These are phyloP conservation scores for Caenorhabditis sp. DNA, from an alignment of 2,888 invertebrate genomes.

Conservation along the genomic window DNA sequence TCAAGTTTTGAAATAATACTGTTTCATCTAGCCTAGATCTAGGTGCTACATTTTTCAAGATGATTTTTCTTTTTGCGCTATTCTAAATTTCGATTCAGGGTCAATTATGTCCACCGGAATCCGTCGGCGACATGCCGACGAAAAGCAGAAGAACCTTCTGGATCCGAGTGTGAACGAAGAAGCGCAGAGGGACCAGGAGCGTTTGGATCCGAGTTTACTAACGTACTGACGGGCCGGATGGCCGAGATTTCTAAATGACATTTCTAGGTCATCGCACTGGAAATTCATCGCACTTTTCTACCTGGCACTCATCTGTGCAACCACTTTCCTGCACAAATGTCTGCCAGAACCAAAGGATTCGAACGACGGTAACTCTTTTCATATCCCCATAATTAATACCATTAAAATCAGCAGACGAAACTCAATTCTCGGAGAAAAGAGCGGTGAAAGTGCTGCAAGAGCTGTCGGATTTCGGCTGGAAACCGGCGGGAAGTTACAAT, in stretches of 20 bases:
- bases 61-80: too few species aligned
- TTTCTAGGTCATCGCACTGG: constrained; percentile 54
- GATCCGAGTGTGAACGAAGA: constrained; percentile 16
- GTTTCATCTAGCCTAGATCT: too few species aligned
- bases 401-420: constrained; percentile 56
- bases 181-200: constrained; percentile 18
- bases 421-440: constrained; percentile 68
- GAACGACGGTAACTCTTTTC: constrained; percentile 52
- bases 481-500: constrained; percentile 68
- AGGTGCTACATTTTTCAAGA: too few species aligned
- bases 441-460: constrained; percentile 61
- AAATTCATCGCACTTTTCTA: constrained; percentile 46
- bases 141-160: constrained; percentile 9
- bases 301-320: constrained; percentile 28
- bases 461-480: constrained; percentile 66
- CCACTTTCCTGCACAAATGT: constrained; percentile 57
- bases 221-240: constrained; percentile 7
- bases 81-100: constrained; percentile 1
- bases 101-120: constrained; percentile 31
- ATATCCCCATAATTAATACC: neutral
- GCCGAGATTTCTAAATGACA: neutral
- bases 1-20: too few species aligned
- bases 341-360: constrained; percentile 62
- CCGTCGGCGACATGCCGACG: constrained; percentile 38
- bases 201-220: constrained; percentile 6